Percentiles rank a stretch among this genome's conserved stretches.
These are phyloP conservation scores for Phrynocephalus versicolor DNA, from an alignment of 2,113 vertebrate genomes.

Conservation along the genomic window DNA sequence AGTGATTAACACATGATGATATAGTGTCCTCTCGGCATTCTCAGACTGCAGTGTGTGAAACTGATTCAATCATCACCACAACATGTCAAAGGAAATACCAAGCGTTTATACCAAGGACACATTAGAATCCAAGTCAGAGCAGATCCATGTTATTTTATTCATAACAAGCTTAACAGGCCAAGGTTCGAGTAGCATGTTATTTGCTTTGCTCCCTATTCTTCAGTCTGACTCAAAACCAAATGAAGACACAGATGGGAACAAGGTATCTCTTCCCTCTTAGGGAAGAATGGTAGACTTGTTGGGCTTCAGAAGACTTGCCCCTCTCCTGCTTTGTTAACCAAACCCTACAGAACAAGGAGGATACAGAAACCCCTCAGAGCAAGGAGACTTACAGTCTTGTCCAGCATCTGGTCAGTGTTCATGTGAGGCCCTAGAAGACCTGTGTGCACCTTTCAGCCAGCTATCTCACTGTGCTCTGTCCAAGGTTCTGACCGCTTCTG, in stretches of 20 bases:
- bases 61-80: not conserved
- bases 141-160: not conserved
- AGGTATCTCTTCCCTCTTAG: not conserved
- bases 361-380: not conserved
- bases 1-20: not conserved
- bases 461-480: conserved; percentile 1
- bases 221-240: not conserved
- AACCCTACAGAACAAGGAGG: not conserved
- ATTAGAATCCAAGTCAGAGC: not conserved
- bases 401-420: not conserved
- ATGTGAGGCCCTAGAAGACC: not conserved
- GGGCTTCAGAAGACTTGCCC: not conserved
- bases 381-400: not conserved
- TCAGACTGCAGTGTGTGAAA: not conserved
- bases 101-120: not conserved
- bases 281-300: not conserved
- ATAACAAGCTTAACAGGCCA: not conserved
- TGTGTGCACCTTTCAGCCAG: not conserved
- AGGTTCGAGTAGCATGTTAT: not conserved
- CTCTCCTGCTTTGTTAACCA: not conserved
- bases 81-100: not conserved
- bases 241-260: not conserved
- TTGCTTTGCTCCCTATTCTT: not conserved
- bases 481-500: conserved; percentile 2
- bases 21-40: not conserved